Conservation (phyloP, 2,797 vertebrate species). For the Phataginus tetradactyla region DNA sequence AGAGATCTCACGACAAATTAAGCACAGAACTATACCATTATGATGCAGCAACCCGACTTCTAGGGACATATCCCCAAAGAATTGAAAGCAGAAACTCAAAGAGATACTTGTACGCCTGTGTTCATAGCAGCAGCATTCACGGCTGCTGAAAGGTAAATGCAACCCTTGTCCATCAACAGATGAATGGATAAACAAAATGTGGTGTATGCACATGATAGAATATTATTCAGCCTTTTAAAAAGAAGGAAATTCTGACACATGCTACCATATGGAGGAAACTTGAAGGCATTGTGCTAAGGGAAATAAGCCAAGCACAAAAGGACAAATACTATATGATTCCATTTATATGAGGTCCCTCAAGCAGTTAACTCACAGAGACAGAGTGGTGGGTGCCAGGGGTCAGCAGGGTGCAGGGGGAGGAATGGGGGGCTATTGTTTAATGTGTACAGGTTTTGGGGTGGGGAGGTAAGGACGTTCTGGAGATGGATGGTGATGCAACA, state of each 20-base stretch:
- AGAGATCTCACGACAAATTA: not conserved
- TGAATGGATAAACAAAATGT: not conserved
- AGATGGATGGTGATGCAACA: not conserved
- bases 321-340: not conserved
- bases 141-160: not conserved
- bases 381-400: not conserved
- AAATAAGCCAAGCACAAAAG: not conserved
- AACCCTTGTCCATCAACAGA: not conserved
- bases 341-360: too few relatives aligned
- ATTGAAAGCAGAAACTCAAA: not conserved
- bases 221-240: not conserved
- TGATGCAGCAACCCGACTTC: rapidly evolving
- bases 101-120: not conserved
- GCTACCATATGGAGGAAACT: not conserved
- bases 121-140: not conserved
- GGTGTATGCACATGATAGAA: too few relatives aligned
- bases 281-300: not conserved
- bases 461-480: not conserved
- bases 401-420: not conserved
- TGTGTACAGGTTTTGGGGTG: not conserved
- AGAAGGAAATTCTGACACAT: not conserved
- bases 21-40: not conserved
- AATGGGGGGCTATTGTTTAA: not conserved
- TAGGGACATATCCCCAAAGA: not conserved
- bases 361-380: not conserved